These are phyloP conservation scores for Ammodytes marinus DNA, from an alignment of 2,113 vertebrate species.

Conservation along the genomic window DNA sequence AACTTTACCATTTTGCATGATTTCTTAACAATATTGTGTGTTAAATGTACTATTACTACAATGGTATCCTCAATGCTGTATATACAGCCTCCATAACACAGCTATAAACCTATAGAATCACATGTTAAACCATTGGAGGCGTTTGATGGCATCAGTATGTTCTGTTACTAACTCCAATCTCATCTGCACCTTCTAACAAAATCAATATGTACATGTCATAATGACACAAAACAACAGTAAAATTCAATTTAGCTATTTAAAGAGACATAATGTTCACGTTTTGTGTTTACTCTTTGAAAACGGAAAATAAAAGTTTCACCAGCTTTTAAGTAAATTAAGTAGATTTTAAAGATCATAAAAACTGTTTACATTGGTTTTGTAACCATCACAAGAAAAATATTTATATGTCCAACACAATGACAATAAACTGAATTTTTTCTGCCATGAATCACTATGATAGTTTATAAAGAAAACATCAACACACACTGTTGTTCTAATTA, in stretches of 20 bases:
- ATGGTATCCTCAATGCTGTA: slow-evolving; percentile 56
- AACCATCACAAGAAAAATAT: slow-evolving; percentile 80
- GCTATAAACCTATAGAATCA: slow-evolving; percentile 55
- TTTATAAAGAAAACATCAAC: slow-evolving; percentile 74
- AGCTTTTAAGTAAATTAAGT: slow-evolving; percentile 51
- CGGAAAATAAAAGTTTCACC: slow-evolving; percentile 57
- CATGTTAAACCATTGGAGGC: slow-evolving; percentile 57
- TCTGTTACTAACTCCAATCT: slow-evolving; percentile 18
- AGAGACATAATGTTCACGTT: slow-evolving; percentile 73
- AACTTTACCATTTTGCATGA: slow-evolving; percentile 48
- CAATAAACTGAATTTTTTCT: slow-evolving; percentile 62
- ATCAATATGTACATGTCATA: slow-evolving; percentile 76
- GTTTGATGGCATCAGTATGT: slow-evolving; percentile 41
- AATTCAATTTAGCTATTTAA: slow-evolving; percentile 66
- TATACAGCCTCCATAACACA: slow-evolving; percentile 61
- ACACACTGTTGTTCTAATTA: slow-evolving; percentile 73
- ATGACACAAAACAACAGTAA: slow-evolving; percentile 76
- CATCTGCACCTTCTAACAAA: slow-evolving; percentile 51
- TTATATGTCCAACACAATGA: slow-evolving; percentile 81
- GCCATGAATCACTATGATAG: slow-evolving; percentile 71
- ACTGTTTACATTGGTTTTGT: slow-evolving; percentile 64
- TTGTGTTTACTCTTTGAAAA: slow-evolving; percentile 62
- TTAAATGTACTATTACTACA: slow-evolving; percentile 63
- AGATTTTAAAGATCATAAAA: slow-evolving; percentile 66
- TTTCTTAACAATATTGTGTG: slow-evolving; percentile 48